Conservation (phyloP, 2,888 invertebrate species). For the Punctoribates punctum region DNA sequence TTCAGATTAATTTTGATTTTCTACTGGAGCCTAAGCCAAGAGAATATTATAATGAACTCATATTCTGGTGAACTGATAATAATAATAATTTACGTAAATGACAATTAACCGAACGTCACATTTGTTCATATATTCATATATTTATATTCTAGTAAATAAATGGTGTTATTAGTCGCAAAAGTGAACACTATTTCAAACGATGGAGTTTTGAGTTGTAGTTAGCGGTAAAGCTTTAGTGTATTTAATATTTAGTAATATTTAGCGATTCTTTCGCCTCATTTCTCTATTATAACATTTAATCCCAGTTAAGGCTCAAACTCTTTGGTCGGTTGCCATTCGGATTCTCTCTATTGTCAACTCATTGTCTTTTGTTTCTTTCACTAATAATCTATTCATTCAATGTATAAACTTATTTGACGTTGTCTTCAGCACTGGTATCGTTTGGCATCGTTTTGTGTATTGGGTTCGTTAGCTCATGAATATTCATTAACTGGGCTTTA, state of each 20-base stretch:
- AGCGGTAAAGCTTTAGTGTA: background rate
- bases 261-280: slow-evolving; percentile 33
- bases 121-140: slow-evolving; percentile 22
- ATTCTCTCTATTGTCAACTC: background rate
- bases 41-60: slow-evolving; percentile 8
- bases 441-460: slow-evolving; percentile 7
- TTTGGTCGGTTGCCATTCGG: slow-evolving; percentile 13
- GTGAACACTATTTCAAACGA: background rate
- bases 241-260: slow-evolving; percentile 31
- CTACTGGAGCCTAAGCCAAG: background rate
- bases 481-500: slow-evolving; percentile 48
- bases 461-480: slow-evolving; percentile 45
- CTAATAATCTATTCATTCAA: slow-evolving; percentile 33
- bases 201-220: background rate
- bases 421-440: too few relatives aligned
- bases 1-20: slow-evolving; percentile 14
- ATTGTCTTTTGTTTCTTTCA: slow-evolving; percentile 22
- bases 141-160: slow-evolving; percentile 25
- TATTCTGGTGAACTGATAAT: slow-evolving; percentile 25
- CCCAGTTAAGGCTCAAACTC: slow-evolving; percentile 28
- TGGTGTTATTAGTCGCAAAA: background rate
- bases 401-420: background rate
- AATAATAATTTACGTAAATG: slow-evolving; percentile 33
- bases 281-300: slow-evolving; percentile 29
- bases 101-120: slow-evolving; percentile 32